Percentiles rank a stretch among this genome's conserved stretches.
phyloP scores from a whole-genome alignment of 2,888 invertebrate species.

The Phorcus lineatus region DNA sequence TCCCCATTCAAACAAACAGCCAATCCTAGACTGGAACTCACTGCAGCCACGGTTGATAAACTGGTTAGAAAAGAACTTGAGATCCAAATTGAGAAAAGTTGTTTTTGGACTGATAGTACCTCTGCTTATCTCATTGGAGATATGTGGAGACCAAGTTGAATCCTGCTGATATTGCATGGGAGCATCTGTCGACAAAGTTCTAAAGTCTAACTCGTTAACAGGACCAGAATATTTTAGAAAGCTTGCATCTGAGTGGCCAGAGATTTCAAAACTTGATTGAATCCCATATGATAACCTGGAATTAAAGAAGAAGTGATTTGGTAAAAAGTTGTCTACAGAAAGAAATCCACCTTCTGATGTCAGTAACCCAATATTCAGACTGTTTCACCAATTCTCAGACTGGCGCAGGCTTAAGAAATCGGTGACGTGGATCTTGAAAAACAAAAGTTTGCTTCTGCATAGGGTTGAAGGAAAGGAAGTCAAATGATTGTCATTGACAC shows the following conservation, averaged over 20 bases:
- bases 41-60: not conserved
- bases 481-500: too few species aligned
- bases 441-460: not conserved
- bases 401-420: not conserved
- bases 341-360: too few species aligned
- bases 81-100: not conserved
- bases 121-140: slow-evolving; percentile 1
- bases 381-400: not conserved
- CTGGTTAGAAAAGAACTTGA: not conserved
- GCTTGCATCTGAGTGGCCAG: not conserved
- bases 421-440: not conserved
- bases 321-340: not conserved
- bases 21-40: too few species aligned
- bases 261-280: not conserved
- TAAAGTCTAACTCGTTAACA: not conserved
- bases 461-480: too few species aligned
- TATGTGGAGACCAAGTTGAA: slow-evolving; percentile 7
- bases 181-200: not conserved
- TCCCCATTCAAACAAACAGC: too few species aligned
- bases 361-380: not conserved
- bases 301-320: not conserved
- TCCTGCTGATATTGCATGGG: not conserved
- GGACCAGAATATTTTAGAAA: not conserved
- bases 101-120: slow-evolving; percentile 20
- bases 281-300: not conserved